Percentiles rank a stretch among this genome's conserved stretches.
Conservation (phyloP, 2,797 vertebrate genomes). For the Schizopygopsis pylzovi region DNA sequence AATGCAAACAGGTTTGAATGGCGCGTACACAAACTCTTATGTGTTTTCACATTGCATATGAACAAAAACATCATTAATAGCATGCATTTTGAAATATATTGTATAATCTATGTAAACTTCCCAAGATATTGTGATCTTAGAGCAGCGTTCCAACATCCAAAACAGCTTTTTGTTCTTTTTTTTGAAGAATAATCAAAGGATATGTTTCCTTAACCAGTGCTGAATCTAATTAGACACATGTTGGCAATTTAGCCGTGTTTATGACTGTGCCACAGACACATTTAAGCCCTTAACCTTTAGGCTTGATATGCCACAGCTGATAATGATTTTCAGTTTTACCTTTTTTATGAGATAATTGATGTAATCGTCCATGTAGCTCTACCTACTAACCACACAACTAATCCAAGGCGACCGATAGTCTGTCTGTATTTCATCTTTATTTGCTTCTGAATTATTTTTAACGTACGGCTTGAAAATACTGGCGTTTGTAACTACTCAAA, state of each 20-base stretch:
- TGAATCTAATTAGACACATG: constrained; percentile 49
- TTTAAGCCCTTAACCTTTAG: constrained; percentile 57
- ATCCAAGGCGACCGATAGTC: constrained; percentile 8
- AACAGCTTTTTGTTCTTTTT: background rate
- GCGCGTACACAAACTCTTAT: background rate
- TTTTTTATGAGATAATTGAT: constrained; percentile 44
- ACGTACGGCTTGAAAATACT: background rate
- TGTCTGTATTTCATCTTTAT: constrained; percentile 20
- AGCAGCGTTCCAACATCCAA: background rate
- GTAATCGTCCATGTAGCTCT: constrained; percentile 26
- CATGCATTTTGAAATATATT: background rate
- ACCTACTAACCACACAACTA: constrained; percentile 21
- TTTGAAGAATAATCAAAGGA: constrained; percentile 14
- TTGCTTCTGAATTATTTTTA: background rate
- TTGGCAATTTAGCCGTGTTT: constrained; percentile 53
- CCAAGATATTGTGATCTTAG: background rate
- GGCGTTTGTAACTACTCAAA: constrained; percentile 7
- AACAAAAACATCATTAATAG: background rate
- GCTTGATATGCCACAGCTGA: constrained; percentile 46
- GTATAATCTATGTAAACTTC: background rate
- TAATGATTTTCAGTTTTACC: constrained; percentile 40
- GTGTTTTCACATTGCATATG: background rate
- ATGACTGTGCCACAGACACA: constrained; percentile 39
- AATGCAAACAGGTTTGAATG: background rate
- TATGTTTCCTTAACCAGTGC: constrained; percentile 5